A percentile compares a stretch with the other conserved stretches of the same genome.
Evolutionary conservation across 2,888 invertebrate genomes (phyloP).

Genomic region (Eupeodes luniger): DNA sequence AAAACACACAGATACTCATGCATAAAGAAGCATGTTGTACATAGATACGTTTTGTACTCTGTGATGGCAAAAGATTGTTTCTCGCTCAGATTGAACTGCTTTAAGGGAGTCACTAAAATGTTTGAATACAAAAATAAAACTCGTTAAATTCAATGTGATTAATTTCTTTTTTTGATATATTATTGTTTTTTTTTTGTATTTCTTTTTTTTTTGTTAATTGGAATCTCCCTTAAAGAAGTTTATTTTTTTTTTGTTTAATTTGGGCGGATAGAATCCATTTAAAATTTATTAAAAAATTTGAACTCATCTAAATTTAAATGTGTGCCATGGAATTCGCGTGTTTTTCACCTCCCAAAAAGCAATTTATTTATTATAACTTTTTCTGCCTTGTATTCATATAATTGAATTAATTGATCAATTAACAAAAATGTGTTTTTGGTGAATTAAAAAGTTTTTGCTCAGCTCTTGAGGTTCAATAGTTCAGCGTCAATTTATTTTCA

Average conservation of each 20-base stretch:
- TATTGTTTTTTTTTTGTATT: too few species aligned
- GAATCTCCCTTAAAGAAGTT: conserved; percentile 30
- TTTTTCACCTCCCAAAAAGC: background rate
- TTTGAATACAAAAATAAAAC: conserved; percentile 1
- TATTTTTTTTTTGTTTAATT: background rate
- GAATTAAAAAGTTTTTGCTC: background rate
- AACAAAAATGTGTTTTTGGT: conserved; percentile 17
- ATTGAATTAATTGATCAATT: conserved; percentile 58
- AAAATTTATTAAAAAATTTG: conserved; percentile 29
- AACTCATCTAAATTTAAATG: conserved; percentile 26
- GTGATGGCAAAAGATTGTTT: background rate
- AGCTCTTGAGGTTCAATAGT: conserved; percentile 1
- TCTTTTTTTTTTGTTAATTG: background rate
- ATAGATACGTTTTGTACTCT: background rate
- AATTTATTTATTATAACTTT: conserved; percentile 2
- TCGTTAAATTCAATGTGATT: background rate
- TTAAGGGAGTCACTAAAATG: conserved; percentile 14
- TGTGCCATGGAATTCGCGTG: conserved; percentile 5
- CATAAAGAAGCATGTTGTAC: background rate
- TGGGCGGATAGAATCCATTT: conserved; percentile 8
- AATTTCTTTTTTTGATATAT: background rate
- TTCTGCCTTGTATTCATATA: background rate
- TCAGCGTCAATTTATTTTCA: conserved; percentile 32
- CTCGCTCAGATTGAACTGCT: background rate
- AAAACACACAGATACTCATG: background rate